Percentiles rank a stretch among this genome's conserved stretches.
These are phyloP conservation scores for Telmatherina bonti DNA, from an alignment of 2,797 vertebrate species.

Conservation along the genomic window DNA sequence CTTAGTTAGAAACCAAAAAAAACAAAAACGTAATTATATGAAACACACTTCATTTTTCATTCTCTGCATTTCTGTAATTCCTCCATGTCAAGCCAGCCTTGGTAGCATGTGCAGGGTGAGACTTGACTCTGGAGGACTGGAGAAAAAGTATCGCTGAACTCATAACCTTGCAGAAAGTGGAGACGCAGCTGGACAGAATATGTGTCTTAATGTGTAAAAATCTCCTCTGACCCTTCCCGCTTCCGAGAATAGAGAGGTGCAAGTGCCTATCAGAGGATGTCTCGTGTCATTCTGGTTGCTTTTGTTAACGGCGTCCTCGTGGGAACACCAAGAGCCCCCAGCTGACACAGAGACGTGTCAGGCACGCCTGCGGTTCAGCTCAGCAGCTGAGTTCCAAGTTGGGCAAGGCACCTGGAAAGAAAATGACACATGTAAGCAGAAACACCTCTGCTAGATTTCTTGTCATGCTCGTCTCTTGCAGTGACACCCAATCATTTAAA, in stretches of 20 bases:
- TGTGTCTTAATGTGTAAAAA: conserved; percentile 26
- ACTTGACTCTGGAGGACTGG: conserved; percentile 1
- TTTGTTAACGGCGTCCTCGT: conserved; percentile 59
- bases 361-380: conserved; percentile 46
- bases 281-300: conserved; percentile 39
- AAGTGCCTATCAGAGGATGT: conserved; percentile 19
- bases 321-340: conserved; percentile 46
- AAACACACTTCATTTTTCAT: conserved; percentile 10
- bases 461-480: conserved; percentile 14
- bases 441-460: conserved; percentile 25
- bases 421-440: conserved; percentile 51
- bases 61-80: conserved; percentile 1
- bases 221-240: conserved; percentile 10
- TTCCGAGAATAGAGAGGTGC: conserved; percentile 43
- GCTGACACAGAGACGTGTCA: conserved; percentile 50
- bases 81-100: neutral
- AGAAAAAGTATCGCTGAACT: conserved; percentile 30
- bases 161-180: conserved; percentile 22
- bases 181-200: conserved; percentile 18
- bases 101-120: conserved; percentile 22
- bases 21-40: neutral
- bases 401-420: conserved; percentile 44
- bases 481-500: conserved; percentile 51
- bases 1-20: neutral
- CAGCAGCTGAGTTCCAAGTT: conserved; percentile 38